These are phyloP conservation scores for Acanthosepion esculentum DNA, from an alignment of 2,888 invertebrate genomes.

Conservation along the genomic window DNA sequence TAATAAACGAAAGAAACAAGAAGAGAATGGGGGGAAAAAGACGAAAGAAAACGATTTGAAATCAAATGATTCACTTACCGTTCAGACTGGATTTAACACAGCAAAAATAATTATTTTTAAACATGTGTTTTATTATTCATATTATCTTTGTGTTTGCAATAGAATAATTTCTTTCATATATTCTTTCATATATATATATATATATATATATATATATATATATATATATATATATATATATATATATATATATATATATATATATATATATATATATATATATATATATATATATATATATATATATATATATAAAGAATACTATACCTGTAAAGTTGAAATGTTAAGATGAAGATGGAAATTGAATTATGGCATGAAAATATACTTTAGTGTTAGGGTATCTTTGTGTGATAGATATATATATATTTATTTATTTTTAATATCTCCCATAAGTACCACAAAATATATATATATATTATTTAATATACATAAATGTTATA, in stretches of 20 bases:
- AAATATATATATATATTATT: neutral
- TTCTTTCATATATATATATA: neutral
- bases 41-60: neutral
- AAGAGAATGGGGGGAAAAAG: neutral
- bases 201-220: neutral
- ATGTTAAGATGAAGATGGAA: neutral
- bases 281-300: neutral
- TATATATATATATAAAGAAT: neutral
- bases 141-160: constrained; percentile 24
- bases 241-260: neutral
- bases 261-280: neutral
- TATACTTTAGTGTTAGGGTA: constrained; percentile 12
- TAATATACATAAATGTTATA: constrained; percentile 33
- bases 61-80: neutral
- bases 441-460: neutral
- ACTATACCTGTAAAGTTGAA: neutral
- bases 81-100: neutral
- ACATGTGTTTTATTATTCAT: constrained; percentile 33
- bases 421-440: neutral
- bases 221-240: neutral
- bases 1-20: too few species aligned
- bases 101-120: neutral
- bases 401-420: constrained; percentile 33
- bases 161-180: neutral
- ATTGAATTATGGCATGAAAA: neutral